A percentile compares a stretch with the other conserved stretches of the same genome.
phyloP scores from a whole-genome alignment of 2,888 invertebrate species.

The Laspeyria flexula region DNA sequence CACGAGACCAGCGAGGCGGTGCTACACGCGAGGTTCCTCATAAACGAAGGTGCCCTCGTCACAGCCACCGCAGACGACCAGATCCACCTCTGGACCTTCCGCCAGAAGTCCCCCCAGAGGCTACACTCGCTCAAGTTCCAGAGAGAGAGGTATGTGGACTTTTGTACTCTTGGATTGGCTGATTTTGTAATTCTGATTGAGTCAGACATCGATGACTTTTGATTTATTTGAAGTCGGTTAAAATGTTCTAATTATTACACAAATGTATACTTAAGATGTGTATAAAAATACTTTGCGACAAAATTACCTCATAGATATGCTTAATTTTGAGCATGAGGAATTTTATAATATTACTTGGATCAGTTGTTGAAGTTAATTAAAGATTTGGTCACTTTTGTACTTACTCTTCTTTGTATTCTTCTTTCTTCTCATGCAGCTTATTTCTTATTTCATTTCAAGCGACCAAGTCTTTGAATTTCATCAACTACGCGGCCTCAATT shows the following conservation, averaged over 20 bases:
- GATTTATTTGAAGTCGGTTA: too few species aligned
- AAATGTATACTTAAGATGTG: too few species aligned
- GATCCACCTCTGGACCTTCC: conserved; percentile 98
- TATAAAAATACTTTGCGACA: too few species aligned
- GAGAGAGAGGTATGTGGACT: conserved; percentile 92
- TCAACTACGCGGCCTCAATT: too few species aligned
- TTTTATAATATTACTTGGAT: too few species aligned
- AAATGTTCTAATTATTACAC: too few species aligned
- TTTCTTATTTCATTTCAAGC: too few species aligned
- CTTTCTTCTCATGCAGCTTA: not conserved
- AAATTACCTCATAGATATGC: too few species aligned
- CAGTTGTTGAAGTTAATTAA: too few species aligned
- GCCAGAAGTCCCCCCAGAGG: conserved; percentile 97
- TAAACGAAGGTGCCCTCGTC: conserved; percentile 98
- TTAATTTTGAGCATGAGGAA: too few species aligned
- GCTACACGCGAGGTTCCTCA: conserved; percentile 95
- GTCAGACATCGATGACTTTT: not conserved
- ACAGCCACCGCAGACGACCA: conserved; percentile 98
- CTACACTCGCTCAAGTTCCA: conserved; percentile 99
- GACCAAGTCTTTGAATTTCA: too few species aligned
- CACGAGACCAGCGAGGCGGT: conserved; percentile 94
- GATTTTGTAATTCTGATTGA: not conserved
- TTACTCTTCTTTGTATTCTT: not conserved
- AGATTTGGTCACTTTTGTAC: too few species aligned
- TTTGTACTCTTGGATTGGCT: not conserved